Conservation (phyloP, 2,888 invertebrate genomes). For the Pseudolycoriella hygida region DNA sequence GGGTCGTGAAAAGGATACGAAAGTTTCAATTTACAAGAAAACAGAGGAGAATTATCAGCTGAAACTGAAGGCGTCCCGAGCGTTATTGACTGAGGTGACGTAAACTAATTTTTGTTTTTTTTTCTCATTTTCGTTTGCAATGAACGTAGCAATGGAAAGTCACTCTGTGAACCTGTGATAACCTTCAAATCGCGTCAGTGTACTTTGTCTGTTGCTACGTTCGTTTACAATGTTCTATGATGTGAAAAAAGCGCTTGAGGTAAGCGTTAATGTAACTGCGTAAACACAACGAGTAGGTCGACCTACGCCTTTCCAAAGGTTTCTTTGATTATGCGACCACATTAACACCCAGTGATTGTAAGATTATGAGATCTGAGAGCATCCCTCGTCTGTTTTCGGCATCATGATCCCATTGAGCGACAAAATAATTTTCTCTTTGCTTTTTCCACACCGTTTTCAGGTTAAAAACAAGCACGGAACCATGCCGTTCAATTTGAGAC, state of each 20-base stretch:
- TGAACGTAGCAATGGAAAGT: too few relatives aligned
- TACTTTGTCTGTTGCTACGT: background rate
- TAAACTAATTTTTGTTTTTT: background rate
- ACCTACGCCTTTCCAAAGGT: too few relatives aligned
- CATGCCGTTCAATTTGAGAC: conserved; percentile 94
- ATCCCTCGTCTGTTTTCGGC: background rate
- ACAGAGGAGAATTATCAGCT: conserved; percentile 94
- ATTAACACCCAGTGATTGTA: conserved; percentile 11
- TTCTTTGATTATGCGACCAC: background rate
- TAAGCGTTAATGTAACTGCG: background rate
- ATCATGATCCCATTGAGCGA: too few relatives aligned
- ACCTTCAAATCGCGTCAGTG: too few relatives aligned
- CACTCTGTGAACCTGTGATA: too few relatives aligned
- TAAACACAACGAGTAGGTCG: background rate
- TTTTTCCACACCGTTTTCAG: conserved; percentile 18
- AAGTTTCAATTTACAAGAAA: conserved; percentile 96
- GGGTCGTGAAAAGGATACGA: conserved; percentile 83
- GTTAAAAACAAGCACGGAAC: conserved; percentile 80
- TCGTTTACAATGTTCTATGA: conserved; percentile 6
- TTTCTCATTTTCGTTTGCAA: too few relatives aligned
- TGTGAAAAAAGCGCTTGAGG: conserved; percentile 2
- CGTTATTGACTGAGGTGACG: conserved; percentile 63
- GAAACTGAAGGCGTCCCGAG: conserved; percentile 91
- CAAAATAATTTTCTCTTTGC: background rate
- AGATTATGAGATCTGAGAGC: conserved; percentile 31